These are phyloP conservation scores for Idaea biselata DNA, from an alignment of 2,888 invertebrate species.

Conservation along the genomic window DNA sequence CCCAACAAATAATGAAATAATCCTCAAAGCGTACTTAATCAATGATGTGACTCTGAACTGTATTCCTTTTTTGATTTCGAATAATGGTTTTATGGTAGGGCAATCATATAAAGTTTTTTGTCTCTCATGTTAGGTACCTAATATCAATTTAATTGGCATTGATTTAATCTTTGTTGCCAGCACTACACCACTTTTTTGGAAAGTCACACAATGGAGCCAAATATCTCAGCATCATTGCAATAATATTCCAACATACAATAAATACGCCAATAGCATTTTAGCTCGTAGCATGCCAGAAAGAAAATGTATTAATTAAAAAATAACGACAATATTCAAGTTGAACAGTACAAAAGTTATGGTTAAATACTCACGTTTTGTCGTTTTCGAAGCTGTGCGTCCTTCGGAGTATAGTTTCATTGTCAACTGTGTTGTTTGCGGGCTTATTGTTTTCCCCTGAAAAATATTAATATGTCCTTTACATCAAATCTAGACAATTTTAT, in stretches of 20 bases:
- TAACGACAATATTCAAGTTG: not conserved
- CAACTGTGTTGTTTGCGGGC: conserved; percentile 59
- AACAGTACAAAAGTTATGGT: conserved; percentile 1
- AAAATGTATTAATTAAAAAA: not conserved
- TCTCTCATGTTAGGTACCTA: too few species aligned
- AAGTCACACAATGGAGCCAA: not conserved
- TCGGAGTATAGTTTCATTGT: conserved; percentile 81
- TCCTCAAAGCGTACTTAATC: too few species aligned
- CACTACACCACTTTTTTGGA: conserved; percentile 12
- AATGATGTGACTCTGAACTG: too few species aligned
- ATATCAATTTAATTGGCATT: too few species aligned
- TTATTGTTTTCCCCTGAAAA: conserved; percentile 80
- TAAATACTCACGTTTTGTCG: conserved; percentile 88
- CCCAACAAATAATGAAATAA: too few species aligned
- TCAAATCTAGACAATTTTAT: too few species aligned
- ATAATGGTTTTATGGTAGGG: too few species aligned
- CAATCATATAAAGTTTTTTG: too few species aligned
- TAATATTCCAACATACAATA: not conserved
- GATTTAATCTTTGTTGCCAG: conserved; percentile 13
- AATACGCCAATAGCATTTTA: conserved; percentile 13
- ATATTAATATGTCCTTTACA: not conserved
- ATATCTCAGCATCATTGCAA: conserved; percentile 1
- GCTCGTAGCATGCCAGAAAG: conserved; percentile 17
- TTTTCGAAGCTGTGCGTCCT: conserved; percentile 93
- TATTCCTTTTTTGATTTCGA: too few species aligned